Evolutionary conservation across 2,797 vertebrate species (phyloP), one percentile per base, ranked within the genome.

Genomic region (Enteromius radiatus): DNA sequence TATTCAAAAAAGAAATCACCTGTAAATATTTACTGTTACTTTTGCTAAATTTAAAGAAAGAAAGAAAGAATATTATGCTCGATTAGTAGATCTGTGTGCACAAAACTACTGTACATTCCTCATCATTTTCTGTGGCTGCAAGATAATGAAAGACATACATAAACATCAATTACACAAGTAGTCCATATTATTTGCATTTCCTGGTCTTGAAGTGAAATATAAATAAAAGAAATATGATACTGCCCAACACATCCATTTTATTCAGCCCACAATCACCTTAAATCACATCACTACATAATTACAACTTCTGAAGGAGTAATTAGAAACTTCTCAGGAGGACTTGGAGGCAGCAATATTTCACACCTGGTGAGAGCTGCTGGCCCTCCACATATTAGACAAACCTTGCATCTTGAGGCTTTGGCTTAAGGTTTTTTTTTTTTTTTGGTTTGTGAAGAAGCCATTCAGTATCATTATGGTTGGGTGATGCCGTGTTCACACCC

Each of bases 331-430:
- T 28, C 21, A 19, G 23, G 21, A 47, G 26, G 38, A 41, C 31
- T 26, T 70, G 3, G 31, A 71, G 14, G 69, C 19, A 65, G 61
- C 14, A 19, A 47, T 70, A 70, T 61, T 80, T 71, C 67, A 70
- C 54, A 71, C 21, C 67, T 47, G 38, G 19, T 59, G 26, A 70
- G 14, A 15, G 19, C 10, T 19, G 19, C 10, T 19, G 15, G 11
- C 23, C 36, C 49, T 31, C 41, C 52, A 38, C 1, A 31, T 33
- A 70, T 56, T n/a, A 21, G 52, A 45, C 49, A 59, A 70, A 36
- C 23, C 65, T 5, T 49, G 41, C 43, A 15, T 36, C 28, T 33
- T n/a, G 19, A 64, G 76, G 19, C 28, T 45, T 47, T 64, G 15
- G 38, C 52, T 61, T 5, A 41, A 61, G 36, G 17, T 1, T 10